phyloP scores from a whole-genome alignment of 2,888 invertebrate species.

The Atrina japonica region DNA sequence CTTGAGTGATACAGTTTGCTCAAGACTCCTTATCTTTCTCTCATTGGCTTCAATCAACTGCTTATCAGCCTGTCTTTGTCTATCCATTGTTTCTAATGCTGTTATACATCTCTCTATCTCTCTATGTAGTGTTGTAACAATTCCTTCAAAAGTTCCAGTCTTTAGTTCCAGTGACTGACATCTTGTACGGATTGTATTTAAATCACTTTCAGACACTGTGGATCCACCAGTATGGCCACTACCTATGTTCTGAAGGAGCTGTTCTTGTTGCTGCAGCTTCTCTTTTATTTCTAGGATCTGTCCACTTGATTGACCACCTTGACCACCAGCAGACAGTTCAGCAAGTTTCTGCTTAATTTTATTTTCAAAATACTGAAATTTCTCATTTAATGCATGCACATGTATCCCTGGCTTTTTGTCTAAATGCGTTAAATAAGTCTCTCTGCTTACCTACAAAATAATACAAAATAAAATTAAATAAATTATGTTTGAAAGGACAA shows the following conservation, averaged over 20 bases:
- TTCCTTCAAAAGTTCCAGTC: constrained; percentile 62
- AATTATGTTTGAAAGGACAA: too few species aligned
- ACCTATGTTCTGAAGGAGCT: constrained; percentile 30
- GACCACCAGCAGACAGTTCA: constrained; percentile 2
- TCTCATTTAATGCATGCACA: constrained; percentile 14
- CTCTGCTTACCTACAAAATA: constrained; percentile 42
- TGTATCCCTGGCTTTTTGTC: constrained; percentile 46
- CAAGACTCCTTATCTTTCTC: constrained; percentile 54
- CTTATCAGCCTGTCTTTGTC: constrained; percentile 40
- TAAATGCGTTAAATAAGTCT: constrained; percentile 39
- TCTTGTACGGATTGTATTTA: constrained; percentile 26
- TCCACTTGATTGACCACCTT: constrained; percentile 11
- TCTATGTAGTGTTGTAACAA: constrained; percentile 67
- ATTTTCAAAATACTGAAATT: background rate
- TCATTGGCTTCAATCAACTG: constrained; percentile 48
- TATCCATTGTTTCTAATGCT: constrained; percentile 60
- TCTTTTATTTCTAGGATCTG: constrained; percentile 35
- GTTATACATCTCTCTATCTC: constrained; percentile 69
- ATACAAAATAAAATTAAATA: background rate
- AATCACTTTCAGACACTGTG: constrained; percentile 9
- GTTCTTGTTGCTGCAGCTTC: constrained; percentile 34
- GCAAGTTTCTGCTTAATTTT: background rate
- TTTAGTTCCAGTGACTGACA: constrained; percentile 54
- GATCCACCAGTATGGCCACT: constrained; percentile 37
- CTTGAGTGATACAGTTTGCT: constrained; percentile 57